Conservation (phyloP, 2,113 vertebrate genomes). For the Archocentrus centrarchus region DNA sequence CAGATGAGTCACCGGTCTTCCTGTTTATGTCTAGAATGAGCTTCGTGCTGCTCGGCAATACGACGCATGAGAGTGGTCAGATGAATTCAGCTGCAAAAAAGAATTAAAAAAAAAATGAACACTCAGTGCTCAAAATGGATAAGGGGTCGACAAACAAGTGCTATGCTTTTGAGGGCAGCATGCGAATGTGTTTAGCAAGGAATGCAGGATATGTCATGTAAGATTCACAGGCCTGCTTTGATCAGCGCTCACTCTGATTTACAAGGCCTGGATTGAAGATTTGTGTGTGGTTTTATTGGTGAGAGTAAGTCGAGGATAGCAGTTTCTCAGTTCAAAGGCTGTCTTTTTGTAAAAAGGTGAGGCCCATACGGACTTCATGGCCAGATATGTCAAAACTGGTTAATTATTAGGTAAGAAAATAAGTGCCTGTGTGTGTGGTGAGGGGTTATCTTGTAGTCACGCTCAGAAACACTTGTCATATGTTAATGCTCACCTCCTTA, state of each 20-base stretch:
- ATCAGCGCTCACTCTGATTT: constrained; percentile 77
- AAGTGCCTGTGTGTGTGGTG: constrained; percentile 36
- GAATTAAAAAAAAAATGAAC: constrained; percentile 34
- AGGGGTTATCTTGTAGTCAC: constrained; percentile 24
- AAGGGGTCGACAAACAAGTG: constrained; percentile 66
- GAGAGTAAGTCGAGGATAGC: constrained; percentile 51
- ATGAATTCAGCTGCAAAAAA: constrained; percentile 35
- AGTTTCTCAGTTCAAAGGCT: constrained; percentile 64
- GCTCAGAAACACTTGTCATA: constrained; percentile 32
- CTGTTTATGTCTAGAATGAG: constrained; percentile 1
- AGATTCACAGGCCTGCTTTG: constrained; percentile 79
- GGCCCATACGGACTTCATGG: constrained; percentile 22
- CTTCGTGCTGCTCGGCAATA: constrained; percentile 17
- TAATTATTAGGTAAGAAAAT: constrained; percentile 33
- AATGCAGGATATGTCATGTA: constrained; percentile 78
- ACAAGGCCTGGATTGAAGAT: constrained; percentile 73
- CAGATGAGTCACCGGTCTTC: constrained; percentile 20
- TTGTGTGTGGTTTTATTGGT: constrained; percentile 71
- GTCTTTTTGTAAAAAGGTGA: constrained; percentile 53
- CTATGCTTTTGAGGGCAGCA: constrained; percentile 65
- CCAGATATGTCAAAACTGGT: constrained; percentile 54
- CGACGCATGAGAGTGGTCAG: constrained; percentile 10
- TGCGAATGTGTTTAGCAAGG: constrained; percentile 80
- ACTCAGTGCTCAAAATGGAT: constrained; percentile 44
- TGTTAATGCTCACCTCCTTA: constrained; percentile 41